Conservation (phyloP, 2,113 vertebrate genomes). For the Brachyhypopomus occidentalis region DNA sequence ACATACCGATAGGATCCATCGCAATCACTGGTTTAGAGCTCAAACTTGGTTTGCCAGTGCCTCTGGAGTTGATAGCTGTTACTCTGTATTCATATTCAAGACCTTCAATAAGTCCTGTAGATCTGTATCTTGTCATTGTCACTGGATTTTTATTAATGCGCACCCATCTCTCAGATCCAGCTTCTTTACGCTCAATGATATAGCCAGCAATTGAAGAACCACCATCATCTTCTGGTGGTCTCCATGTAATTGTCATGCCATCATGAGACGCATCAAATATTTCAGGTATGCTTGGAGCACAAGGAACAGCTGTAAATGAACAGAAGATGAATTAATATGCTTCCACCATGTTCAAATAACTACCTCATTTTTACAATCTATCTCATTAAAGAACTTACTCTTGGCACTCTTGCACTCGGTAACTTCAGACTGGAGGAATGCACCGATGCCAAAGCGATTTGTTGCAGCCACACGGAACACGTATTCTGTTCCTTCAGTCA, state of each 20-base stretch:
- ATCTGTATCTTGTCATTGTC: constrained; percentile 96
- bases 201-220: constrained; percentile 90
- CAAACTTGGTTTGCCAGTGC: constrained; percentile 89
- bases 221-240: constrained; percentile 87
- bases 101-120: constrained; percentile 92
- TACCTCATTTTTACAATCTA: neutral
- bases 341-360: neutral
- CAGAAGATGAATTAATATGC: neutral
- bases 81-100: constrained; percentile 93
- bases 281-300: constrained; percentile 88
- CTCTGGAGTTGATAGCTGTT: constrained; percentile 94
- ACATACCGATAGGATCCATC: constrained; percentile 96
- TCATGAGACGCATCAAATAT: constrained; percentile 91
- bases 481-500: constrained; percentile 91
- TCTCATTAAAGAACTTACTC: constrained; percentile 80
- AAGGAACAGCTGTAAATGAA: constrained; percentile 82
- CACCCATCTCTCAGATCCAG: constrained; percentile 91
- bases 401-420: constrained; percentile 94
- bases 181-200: constrained; percentile 94
- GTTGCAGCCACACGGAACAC: constrained; percentile 97
- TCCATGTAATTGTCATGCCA: constrained; percentile 97
- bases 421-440: constrained; percentile 93
- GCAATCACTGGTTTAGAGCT: constrained; percentile 85
- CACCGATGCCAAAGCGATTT: constrained; percentile 93
- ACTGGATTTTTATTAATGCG: constrained; percentile 92